A percentile compares a stretch with the other conserved stretches of the same genome.
Conservation (phyloP, 2,797 vertebrate genomes). For the Danio aesculapii region DNA sequence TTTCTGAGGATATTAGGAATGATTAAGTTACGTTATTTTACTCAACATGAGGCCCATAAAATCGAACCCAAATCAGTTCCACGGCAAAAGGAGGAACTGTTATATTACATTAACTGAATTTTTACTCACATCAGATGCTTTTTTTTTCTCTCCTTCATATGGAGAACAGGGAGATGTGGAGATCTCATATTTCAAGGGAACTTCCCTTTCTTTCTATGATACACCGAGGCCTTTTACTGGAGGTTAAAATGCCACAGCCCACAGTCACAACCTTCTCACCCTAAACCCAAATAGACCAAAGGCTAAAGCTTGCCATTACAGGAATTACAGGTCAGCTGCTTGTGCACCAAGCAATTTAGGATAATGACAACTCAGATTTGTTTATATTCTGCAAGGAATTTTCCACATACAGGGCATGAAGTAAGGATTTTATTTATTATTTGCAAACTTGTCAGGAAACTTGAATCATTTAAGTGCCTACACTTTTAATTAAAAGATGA, state of each 20-base stretch:
- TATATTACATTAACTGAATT: slow-evolving; percentile 8
- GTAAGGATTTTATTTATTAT: neutral
- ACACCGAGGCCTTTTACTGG: slow-evolving; percentile 42
- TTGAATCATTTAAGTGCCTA: neutral
- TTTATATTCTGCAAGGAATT: slow-evolving; percentile 3
- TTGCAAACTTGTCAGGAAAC: neutral
- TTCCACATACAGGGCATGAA: neutral
- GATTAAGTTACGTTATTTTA: slow-evolving; percentile 40
- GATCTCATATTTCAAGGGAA: slow-evolving; percentile 65
- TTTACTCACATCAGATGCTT: neutral
- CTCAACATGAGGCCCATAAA: slow-evolving; percentile 20
- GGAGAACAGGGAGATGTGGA: slow-evolving; percentile 23
- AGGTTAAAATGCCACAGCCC: slow-evolving; percentile 31
- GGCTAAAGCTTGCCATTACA: slow-evolving; percentile 11
- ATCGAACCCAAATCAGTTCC: neutral
- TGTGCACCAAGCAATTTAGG: slow-evolving; percentile 8
- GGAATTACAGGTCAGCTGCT: neutral
- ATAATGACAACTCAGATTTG: slow-evolving; percentile 13
- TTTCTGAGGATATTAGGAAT: slow-evolving; percentile 26
- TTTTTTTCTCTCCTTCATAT: slow-evolving; percentile 55
- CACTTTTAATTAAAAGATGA: no score
- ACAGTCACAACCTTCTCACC: slow-evolving; percentile 42
- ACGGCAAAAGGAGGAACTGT: slow-evolving; percentile 6
- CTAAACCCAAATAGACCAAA: slow-evolving; percentile 9
- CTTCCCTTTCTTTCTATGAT: slow-evolving; percentile 57